Base-by-base conservation (phyloP, 2,797 vertebrate genomes). In the Characodon lateralis region DNA sequence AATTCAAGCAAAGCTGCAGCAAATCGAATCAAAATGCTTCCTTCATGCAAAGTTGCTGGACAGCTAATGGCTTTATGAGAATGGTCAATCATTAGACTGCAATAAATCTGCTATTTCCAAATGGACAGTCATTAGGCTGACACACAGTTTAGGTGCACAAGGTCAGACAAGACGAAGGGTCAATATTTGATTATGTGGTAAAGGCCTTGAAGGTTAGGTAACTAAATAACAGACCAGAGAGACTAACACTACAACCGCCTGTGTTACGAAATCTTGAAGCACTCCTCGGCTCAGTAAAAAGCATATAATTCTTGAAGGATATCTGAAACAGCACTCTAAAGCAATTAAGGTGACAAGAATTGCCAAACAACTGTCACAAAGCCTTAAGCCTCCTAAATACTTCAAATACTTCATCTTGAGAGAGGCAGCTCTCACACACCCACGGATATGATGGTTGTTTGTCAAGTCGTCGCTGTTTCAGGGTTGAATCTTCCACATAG, bases 311-410 rank as follows among this genome's bases (percentile, higher is more conserved):
- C 89, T 88, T 89, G 77, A 84, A 84, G 80, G 85, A 92, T 89
- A 93, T 90, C 85, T 89, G 82, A 87, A 89, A 48, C 66, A 88
- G 88, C 82, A 91, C 91, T 93, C 88, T 84, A 84, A 91, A 93
- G 91, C 88, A 93, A 94, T 94, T 93, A 93, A 86, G 80, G 93
- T 89, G 89, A 92, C 84, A 88, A 73, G 85, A 86, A 93, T 93
- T 92, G 91, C 88, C 90, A 94, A 93, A 92, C 89, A 92, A 91
- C 86, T 87, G 85, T 86, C 72, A 81, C 80, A 31, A 82, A 8
- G 85, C 86, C 83, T 90, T 90, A 88, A 92, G 92, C 83, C 83
- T 80, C 80, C 72, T 63, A 72, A 89, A 83, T 90, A 92, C 85
- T 87, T 91, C 87, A 91, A 90, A 92, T 85, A 88, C 78, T 63